phyloP scores from a whole-genome alignment of 2,113 vertebrate species.

The Syngnathus typhle region DNA sequence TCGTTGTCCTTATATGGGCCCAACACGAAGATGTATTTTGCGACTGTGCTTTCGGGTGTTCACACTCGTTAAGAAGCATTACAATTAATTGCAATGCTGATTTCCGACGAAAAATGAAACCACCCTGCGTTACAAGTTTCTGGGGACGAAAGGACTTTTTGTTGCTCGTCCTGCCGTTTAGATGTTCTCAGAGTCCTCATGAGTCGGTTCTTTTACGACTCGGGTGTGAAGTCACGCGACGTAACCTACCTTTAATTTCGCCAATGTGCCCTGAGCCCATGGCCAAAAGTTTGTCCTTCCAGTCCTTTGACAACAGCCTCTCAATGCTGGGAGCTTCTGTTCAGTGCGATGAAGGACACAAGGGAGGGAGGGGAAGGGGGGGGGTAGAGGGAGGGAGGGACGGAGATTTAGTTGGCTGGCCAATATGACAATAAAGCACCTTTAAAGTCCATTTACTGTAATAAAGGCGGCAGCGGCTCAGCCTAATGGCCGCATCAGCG shows the following conservation, averaged over 20 bases:
- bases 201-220: constrained; percentile 1
- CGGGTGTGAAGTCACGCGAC: neutral
- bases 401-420: constrained; percentile 79
- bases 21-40: neutral
- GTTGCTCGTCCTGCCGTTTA: neutral
- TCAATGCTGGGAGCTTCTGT: constrained; percentile 98
- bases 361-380: constrained; percentile 27
- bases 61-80: neutral
- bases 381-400: constrained; percentile 53
- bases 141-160: neutral
- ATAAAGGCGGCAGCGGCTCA: constrained; percentile 83
- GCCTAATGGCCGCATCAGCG: constrained; percentile 90
- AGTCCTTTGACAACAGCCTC: constrained; percentile 98
- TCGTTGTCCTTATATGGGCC: neutral
- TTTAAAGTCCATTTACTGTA: constrained; percentile 94
- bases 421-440: constrained; percentile 86
- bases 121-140: neutral
- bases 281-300: constrained; percentile 99
- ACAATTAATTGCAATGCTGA: neutral
- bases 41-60: neutral
- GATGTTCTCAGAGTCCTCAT: neutral
- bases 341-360: constrained; percentile 32
- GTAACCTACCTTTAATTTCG: constrained; percentile 92
- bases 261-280: constrained; percentile 99
- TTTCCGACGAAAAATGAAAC: neutral